Percentiles rank a stretch among this genome's conserved stretches.
Evolutionary conservation across 2,113 vertebrate species (phyloP).

Genomic region (Chascanopsetta lugubris): DNA sequence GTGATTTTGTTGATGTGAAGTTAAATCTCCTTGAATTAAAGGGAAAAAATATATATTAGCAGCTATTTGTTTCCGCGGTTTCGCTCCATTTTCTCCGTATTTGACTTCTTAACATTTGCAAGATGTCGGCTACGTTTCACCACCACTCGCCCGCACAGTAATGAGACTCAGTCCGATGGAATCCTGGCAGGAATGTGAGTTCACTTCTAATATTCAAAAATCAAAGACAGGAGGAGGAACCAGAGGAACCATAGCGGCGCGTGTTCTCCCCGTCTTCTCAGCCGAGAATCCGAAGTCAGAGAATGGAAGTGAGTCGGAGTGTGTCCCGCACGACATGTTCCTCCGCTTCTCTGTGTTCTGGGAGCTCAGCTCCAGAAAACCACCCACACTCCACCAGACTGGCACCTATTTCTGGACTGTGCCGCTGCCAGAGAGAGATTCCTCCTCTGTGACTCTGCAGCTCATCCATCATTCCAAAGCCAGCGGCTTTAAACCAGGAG

Average conservation of each 20-base stretch:
- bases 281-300: no score
- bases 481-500: conserved; percentile 73
- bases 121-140: conserved; percentile 48
- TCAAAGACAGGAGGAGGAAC: conserved; percentile 63
- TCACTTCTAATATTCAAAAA: conserved; percentile 61
- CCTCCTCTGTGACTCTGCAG: conserved; percentile 64
- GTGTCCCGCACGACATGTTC: conserved; percentile 67
- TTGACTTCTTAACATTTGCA: conserved; percentile 62
- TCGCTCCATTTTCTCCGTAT: conserved; percentile 41
- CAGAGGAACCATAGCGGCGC: conserved; percentile 54
- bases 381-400: conserved; percentile 79
- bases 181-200: conserved; percentile 59
- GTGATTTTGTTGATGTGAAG: not conserved
- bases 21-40: conserved; percentile 1
- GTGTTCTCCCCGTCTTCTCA: conserved; percentile 42
- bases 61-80: conserved; percentile 49
- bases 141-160: conserved; percentile 55
- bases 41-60: conserved; percentile 9
- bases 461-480: conserved; percentile 79
- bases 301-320: conserved; percentile 33
- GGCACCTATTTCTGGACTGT: conserved; percentile 81
- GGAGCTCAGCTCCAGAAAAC: conserved; percentile 71
- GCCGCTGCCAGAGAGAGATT: conserved; percentile 78
- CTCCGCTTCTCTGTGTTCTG: conserved; percentile 66
- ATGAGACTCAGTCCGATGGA: conserved; percentile 58